Base-by-base conservation (phyloP, 2,797 vertebrate genomes). In the Uromys caudimaculatus region DNA sequence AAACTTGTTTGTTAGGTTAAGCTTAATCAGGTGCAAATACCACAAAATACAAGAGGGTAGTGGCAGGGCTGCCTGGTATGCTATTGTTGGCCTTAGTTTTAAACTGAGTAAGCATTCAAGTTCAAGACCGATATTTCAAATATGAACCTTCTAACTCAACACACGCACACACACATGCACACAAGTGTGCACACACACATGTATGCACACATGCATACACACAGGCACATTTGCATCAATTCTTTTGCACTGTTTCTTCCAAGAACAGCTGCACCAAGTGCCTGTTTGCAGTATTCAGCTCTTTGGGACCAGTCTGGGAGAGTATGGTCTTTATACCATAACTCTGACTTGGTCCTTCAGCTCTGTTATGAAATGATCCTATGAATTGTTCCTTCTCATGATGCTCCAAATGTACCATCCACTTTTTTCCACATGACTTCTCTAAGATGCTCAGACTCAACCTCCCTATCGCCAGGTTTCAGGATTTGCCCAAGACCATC, bases 91-190 rank as follows among this genome's bases (percentile, higher is more conserved):
- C 12, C 35, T 69, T 79, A 62, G 27, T 89, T 91, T 85, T 84
- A 97, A 90, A 67, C 52, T 94, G 95, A 97, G 92, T 13, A 96
- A 95, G 14, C 44, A 96, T 71, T 94, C 93, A 82, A 93, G n/a
- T 75, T 94, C 92, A 82, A 93, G 41, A 58, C 56, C 21, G 78
- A 47, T 16, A 62, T 32, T 83, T 97, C 95, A 93, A 97, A 94
- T 12, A 85, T 92, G 54, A 29, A 78, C 29, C 89, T 60, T 95
- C 38, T 78, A 56, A 29, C 78, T 89, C 79, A 81, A 94, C 50
- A 54, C 4, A 35, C 23, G 29, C 41, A 17, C 29, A 10, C 3
- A 17, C 67, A n/a, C 35, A 69, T 6, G n/a, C 50, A 52, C 47
- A 77, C 75, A 50, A 1, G 17, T 14, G 14, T 14, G 14, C 60